Evolutionary conservation across 2,888 invertebrate genomes (phyloP).

Genomic region (Mythimna vitellina): DNA sequence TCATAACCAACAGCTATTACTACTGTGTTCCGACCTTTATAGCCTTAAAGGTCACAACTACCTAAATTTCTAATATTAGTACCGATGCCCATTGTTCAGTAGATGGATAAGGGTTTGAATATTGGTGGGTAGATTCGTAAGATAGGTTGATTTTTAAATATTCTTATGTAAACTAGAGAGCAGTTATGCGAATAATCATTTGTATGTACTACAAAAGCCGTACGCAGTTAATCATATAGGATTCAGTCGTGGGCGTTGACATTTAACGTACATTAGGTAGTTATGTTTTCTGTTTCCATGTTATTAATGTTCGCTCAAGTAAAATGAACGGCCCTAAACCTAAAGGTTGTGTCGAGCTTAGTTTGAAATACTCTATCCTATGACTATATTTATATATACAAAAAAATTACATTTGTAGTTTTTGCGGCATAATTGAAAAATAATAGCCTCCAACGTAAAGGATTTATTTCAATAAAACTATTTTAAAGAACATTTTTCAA

Average conservation of each 20-base stretch:
- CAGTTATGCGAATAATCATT: background rate
- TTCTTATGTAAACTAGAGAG: background rate
- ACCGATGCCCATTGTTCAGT: no score
- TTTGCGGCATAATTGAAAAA: background rate
- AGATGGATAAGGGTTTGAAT: no score
- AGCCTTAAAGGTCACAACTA: background rate
- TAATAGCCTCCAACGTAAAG: background rate
- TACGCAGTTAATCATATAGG: background rate
- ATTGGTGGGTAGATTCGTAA: no score
- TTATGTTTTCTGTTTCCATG: background rate
- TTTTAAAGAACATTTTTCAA: no score
- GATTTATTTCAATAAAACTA: background rate
- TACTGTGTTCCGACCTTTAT: background rate
- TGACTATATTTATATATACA: background rate
- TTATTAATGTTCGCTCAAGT: constrained; percentile 3
- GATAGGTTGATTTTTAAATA: background rate
- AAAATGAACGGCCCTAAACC: background rate
- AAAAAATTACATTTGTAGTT: background rate
- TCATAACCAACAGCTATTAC: constrained; percentile 13
- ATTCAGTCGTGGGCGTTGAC: constrained; percentile 7
- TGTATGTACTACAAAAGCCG: background rate
- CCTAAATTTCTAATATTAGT: no score
- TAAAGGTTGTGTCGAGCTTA: background rate
- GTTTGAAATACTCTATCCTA: background rate
- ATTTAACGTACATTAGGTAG: background rate